Evolutionary conservation across 2,113 vertebrate species (phyloP), one percentile per base, ranked within the genome.

Genomic region (Apteryx owenii): DNA sequence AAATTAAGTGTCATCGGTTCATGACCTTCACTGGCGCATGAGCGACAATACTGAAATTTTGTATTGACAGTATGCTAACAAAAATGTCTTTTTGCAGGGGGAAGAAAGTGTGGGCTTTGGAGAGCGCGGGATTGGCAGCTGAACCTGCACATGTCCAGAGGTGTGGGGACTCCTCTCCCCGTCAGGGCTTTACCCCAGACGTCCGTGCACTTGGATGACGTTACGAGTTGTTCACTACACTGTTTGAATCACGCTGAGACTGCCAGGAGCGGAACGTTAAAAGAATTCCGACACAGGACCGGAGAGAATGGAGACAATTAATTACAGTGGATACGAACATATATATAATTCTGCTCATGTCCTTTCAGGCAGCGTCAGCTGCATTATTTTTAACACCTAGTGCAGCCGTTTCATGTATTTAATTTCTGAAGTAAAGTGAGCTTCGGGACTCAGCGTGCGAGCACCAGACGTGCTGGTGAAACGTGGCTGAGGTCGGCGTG

Each of bases 61-160:
- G 42, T 1, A 1, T 13, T 11, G 42, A 1, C 5, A 4, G 26
- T 3, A 8, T 20, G 2, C 6, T 8, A 1, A 5, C 1, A 5
- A 33, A 48, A 58, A 28, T 40, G 31, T 3, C 8, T 10, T 12
- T 1, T 36, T 48, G 44, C 1, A 7, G 26, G 21, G 23, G 38
- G 4, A 38, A 33, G 33, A 9, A 9, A 38, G 36, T 0, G 31
- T 5, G 1, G 28, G 22, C 22, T 23, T 25, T 4, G 14, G 56
- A 2, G 20, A 38, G 36, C 0, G 31, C 5, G 1, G 62, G 21
- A 38, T 4, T 12, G 31, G 36, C 44, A 51, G 19, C 23, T 6
- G 9, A 44, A 22, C 72, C 65, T 0, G 11, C 53, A 6, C 10
- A 12, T 7, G 12, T 0, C 44, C 10, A 4, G 1, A 1, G 12